These are phyloP conservation scores for Sitta carolinensis DNA, from an alignment of 2,797 vertebrate genomes.

Conservation along the genomic window DNA sequence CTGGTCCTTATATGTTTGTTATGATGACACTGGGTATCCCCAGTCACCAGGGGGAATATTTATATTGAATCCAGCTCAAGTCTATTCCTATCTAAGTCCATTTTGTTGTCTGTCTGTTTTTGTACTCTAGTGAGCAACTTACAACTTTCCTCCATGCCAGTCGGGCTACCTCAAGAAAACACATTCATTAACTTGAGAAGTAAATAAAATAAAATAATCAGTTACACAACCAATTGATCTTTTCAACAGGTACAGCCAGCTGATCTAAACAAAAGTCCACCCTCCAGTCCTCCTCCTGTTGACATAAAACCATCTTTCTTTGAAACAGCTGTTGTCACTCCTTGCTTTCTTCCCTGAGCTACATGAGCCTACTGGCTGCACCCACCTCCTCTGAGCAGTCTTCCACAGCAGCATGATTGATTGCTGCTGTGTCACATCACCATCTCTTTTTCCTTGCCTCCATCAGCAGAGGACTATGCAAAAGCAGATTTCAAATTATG, in stretches of 20 bases:
- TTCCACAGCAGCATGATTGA: background rate
- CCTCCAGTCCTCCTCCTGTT: fast-evolving
- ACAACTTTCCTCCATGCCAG: background rate
- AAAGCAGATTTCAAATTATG: background rate
- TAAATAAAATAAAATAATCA: background rate
- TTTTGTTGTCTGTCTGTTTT: background rate
- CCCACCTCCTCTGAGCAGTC: background rate
- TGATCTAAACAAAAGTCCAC: background rate
- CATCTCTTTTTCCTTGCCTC: background rate
- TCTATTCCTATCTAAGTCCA: background rate
- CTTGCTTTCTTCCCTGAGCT: background rate
- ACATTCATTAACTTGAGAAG: background rate
- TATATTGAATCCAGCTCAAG: background rate
- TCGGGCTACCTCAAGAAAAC: background rate
- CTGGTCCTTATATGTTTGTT: background rate
- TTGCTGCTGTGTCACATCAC: background rate
- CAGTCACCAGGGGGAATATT: background rate
- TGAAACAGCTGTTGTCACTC: background rate
- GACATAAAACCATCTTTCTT: background rate
- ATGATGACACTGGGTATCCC: background rate
- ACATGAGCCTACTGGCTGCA: background rate
- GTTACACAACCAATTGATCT: background rate
- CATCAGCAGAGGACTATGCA: background rate
- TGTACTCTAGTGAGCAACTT: background rate
- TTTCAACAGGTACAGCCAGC: background rate